Conservation (phyloP, 2,797 vertebrate species). For the Labeo calbasu region DNA sequence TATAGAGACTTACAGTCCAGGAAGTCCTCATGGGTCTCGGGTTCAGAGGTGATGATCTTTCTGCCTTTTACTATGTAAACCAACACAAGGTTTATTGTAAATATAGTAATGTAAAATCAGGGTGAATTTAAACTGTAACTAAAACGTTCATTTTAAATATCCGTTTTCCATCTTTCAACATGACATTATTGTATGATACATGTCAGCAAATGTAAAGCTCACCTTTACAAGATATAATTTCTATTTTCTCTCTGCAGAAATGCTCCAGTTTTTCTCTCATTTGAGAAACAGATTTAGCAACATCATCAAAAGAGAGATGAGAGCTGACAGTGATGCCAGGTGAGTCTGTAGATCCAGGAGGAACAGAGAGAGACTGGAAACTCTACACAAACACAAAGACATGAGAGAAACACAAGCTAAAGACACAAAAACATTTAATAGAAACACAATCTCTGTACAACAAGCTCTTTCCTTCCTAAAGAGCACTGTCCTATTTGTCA, state of each 20-base stretch:
- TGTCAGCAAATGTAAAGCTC: not conserved
- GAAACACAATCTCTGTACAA: not conserved
- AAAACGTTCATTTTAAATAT: not conserved
- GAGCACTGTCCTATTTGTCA: not conserved
- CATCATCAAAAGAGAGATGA: not conserved
- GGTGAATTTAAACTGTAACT: not conserved
- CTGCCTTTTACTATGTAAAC: not conserved
- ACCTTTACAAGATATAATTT: not conserved
- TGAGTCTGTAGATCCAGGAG: conserved; percentile 30
- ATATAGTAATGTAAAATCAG: not conserved
- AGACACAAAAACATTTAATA: not conserved
- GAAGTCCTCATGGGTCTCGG: not conserved
- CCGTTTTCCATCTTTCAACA: not conserved
- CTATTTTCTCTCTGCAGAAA: not conserved
- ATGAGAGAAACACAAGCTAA: not conserved
- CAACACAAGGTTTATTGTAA: not conserved
- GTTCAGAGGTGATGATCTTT: not conserved
- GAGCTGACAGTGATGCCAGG: not conserved
- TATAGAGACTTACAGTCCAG: conserved; percentile 3
- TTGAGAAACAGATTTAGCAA: not conserved
- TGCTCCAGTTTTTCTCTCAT: not conserved
- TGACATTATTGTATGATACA: not conserved
- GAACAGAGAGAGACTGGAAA: conserved; percentile 18
- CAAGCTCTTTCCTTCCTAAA: no score
- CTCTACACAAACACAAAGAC: conserved; percentile 4